Conservation (phyloP, 2,797 vertebrate species). For the Tiaroga cobitis region DNA sequence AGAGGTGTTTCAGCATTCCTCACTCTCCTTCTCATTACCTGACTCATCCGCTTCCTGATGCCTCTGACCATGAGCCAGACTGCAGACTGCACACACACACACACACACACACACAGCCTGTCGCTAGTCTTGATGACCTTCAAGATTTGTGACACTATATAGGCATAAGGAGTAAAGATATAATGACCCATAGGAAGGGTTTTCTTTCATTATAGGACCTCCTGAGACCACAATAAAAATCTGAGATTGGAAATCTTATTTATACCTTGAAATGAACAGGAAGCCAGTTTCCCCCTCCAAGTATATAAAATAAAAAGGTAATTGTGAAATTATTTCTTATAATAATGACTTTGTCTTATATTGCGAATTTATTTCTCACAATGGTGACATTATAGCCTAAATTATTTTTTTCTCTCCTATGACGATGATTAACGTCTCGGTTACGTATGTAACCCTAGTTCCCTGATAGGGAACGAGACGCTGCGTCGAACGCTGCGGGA, state of each 20-base stretch:
- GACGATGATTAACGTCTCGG: neutral
- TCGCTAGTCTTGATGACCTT: constrained; percentile 43
- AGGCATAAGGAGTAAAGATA: neutral
- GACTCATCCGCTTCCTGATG: constrained; percentile 54
- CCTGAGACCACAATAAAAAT: neutral
- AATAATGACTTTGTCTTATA: neutral
- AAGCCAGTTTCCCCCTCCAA: neutral
- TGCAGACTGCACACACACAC: constrained; percentile 3
- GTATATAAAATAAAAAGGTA: neutral
- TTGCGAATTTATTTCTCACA: neutral
- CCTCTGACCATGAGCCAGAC: constrained; percentile 56
- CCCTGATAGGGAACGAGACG: too few relatives aligned
- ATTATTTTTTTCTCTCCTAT: neutral
- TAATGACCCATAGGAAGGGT: neutral
- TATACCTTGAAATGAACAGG: neutral
- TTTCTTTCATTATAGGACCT: constrained; percentile 1
- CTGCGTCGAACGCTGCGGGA: too few relatives aligned
- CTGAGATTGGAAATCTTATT: neutral
- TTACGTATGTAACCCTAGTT: too few relatives aligned
- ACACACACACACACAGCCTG: constrained; percentile 27
- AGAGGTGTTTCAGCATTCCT: constrained; percentile 53
- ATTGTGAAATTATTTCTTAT: neutral
- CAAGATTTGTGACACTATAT: constrained; percentile 22
- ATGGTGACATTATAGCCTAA: neutral
- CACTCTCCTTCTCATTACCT: constrained; percentile 57